These are phyloP conservation scores for Zaprionus vittiger DNA, from an alignment of 1,140 invertebrate genomes.

Conservation along the genomic window DNA sequence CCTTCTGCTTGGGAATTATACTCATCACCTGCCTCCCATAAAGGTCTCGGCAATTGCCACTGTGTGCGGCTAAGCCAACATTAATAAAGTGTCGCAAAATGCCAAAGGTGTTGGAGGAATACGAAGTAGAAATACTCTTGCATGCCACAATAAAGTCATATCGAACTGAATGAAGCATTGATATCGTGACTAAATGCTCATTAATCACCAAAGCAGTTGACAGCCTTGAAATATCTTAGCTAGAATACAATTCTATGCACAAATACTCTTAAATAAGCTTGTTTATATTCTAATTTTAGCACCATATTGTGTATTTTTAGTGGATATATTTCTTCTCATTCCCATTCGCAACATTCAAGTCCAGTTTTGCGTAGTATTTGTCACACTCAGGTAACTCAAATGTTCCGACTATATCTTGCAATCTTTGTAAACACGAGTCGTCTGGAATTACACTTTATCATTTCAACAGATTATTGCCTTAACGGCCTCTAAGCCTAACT, in stretches of 20 bases:
- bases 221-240: neutral
- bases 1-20: conserved; percentile 4
- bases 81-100: conserved; percentile 4
- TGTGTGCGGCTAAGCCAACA: conserved; percentile 12
- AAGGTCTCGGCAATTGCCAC: conserved; percentile 8
- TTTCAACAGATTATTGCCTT: neutral
- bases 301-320: no score
- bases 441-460: conserved; percentile 9
- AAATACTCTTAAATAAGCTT: no score
- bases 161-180: neutral
- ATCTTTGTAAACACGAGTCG: neutral
- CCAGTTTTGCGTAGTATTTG: neutral
- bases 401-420: neutral
- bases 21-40: conserved; percentile 20
- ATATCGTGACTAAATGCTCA: neutral
- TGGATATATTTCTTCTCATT: no score
- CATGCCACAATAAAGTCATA: neutral
- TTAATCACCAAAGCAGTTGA: neutral
- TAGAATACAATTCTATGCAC: no score
- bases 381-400: neutral
- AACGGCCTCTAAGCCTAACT: conserved; percentile 19
- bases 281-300: no score
- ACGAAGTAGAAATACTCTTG: neutral
- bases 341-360: neutral
- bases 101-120: neutral